Evolutionary conservation across 2,113 vertebrate species (phyloP).

Genomic region (Jaculus jaculus): DNA sequence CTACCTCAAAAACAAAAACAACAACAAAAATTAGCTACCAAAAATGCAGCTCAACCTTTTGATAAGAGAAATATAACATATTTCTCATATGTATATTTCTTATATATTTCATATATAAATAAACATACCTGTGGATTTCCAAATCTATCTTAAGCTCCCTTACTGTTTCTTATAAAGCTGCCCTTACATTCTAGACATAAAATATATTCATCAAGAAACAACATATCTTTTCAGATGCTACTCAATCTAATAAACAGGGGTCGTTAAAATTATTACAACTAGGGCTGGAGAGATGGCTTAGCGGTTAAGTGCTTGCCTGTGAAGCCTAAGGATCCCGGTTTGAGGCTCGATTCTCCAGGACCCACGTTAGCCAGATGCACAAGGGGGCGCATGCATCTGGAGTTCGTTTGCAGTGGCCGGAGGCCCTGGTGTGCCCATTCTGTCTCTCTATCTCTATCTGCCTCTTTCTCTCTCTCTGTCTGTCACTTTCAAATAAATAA

Average conservation of each 20-base stretch:
- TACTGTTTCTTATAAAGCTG: neutral
- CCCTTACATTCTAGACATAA: neutral
- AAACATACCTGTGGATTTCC: neutral
- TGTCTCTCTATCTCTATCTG: too few species aligned
- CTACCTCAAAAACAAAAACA: too few species aligned
- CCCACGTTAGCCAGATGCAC: too few species aligned
- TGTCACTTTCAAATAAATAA: too few species aligned
- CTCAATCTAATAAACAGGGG: neutral
- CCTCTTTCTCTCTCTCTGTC: neutral
- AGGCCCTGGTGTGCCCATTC: too few species aligned
- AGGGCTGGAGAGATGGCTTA: neutral
- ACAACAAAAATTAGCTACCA: conserved; percentile 15
- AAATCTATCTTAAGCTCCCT: neutral
- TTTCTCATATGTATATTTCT: too few species aligned
- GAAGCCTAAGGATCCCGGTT: too few species aligned
- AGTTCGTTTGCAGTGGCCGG: too few species aligned
- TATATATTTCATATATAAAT: too few species aligned
- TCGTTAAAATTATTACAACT: conserved; percentile 27
- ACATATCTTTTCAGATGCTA: conserved; percentile 10
- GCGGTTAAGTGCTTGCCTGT: too few species aligned
- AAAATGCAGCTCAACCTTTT: neutral
- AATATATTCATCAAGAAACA: conserved; percentile 24
- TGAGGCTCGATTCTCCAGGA: too few species aligned
- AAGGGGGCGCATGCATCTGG: too few species aligned
- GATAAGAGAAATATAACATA: neutral